Evolutionary conservation across 1,140 invertebrate species (phyloP), one percentile per base, ranked within the genome.

Genomic region (Asbolus verrucosus): DNA sequence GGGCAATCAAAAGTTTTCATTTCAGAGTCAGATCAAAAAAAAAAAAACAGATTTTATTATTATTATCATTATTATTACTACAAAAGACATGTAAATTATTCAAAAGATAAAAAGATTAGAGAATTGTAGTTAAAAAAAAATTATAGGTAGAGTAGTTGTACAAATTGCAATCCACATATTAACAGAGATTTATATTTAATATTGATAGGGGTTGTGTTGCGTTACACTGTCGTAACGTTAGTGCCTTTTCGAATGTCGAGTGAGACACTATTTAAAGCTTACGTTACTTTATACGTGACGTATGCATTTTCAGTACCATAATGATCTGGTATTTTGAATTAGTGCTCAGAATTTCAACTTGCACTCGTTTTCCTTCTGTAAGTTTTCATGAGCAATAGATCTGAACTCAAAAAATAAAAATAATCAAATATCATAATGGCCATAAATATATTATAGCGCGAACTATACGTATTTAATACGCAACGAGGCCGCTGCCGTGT

Each of bases 201-300:
- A 79, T 78, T 74, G 78, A 78, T 80, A 77, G 78, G 79, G 79
- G 78, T 81, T 81, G 79, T 81, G 79, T 81, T 79, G 73, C 78
- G 79, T 80, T 81, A 76, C 77, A 60, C 60, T 33, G 38, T 36
- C 73, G 78, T 79, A 78, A 79, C 78, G 79, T 80, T 80, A 81
- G 80, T 81, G 80, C 80, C 80, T 81, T 79, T 78, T 76, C 75
- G 77, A 80, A 75, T 78, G 78, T 81, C 79, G 80, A 81, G 79
- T 81, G 80, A 81, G 79, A 81, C 79, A 79, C 76, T 76, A 78
- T 70, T 67, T n/a, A n/a, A n/a, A 63, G 39, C 68, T 46, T 65
- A 39, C 68, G 61, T 63, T 63, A 63, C 61, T n/a, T 63, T 63
- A 11, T 62, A 60, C 15, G 61, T 63, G 41, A 63, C 61, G 61